phyloP scores from a whole-genome alignment of 2,797 vertebrate genomes.

The Pseudomugil tenellus region DNA sequence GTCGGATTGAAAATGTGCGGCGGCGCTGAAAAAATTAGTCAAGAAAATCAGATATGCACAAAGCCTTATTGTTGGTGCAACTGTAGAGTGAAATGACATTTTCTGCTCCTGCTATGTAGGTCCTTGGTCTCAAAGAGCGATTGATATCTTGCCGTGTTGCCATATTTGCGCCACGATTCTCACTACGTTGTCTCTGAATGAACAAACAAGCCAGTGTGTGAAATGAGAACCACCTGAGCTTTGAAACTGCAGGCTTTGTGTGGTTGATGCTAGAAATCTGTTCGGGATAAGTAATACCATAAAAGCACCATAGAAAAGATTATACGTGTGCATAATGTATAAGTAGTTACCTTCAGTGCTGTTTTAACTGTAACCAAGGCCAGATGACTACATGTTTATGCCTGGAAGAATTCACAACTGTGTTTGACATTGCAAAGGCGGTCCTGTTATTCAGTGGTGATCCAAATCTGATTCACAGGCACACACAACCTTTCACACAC shows the following conservation, averaged over 20 bases:
- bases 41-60: conserved; percentile 6
- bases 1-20: conserved; percentile 56
- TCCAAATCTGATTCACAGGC: conserved; percentile 42
- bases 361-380: too few relatives aligned
- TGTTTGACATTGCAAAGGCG: neutral
- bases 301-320: too few relatives aligned
- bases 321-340: too few relatives aligned
- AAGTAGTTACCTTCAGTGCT: too few relatives aligned
- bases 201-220: too few relatives aligned
- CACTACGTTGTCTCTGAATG: too few relatives aligned
- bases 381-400: too few relatives aligned
- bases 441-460: conserved; percentile 34
- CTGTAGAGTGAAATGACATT: conserved; percentile 35
- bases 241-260: neutral
- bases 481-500: conserved; percentile 10
- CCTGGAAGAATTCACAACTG: too few relatives aligned
- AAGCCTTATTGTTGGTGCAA: conserved; percentile 41
- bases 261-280: neutral
- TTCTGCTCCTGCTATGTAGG: neutral
- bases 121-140: neutral
- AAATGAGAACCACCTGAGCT: too few relatives aligned
- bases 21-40: conserved; percentile 35
- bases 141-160: too few relatives aligned
- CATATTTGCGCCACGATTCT: too few relatives aligned
- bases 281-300: neutral